Evolutionary conservation across 2,797 vertebrate genomes (phyloP).

Genomic region (Coendou prehensilis): DNA sequence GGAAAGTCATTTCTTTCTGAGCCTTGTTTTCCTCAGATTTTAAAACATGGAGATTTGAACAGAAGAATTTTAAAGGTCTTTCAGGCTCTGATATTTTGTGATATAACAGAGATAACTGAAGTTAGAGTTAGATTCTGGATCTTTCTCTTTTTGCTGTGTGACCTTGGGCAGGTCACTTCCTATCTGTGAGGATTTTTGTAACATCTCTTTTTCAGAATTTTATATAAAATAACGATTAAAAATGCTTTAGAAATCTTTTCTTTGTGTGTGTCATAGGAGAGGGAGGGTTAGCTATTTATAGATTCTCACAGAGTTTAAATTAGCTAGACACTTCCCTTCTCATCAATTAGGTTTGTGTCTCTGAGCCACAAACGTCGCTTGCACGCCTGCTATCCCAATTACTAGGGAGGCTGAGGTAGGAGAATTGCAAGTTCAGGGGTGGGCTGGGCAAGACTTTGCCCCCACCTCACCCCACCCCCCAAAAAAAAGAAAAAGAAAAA

Average conservation of each 20-base stretch:
- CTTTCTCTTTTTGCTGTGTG: conserved; percentile 27
- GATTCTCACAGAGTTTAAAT: conserved; percentile 13
- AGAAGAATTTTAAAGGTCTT: not conserved
- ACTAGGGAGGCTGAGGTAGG: not conserved
- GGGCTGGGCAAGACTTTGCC: not conserved
- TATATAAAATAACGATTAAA: not conserved
- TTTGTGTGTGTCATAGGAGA: not conserved
- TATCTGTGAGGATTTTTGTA: not conserved
- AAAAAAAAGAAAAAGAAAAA: not conserved
- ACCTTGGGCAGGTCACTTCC: conserved; percentile 57
- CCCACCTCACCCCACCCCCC: not conserved
- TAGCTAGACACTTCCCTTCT: not conserved
- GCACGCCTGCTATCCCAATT: not conserved
- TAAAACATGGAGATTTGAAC: conserved; percentile 3
- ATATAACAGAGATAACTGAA: not conserved
- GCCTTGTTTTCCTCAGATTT: conserved; percentile 2
- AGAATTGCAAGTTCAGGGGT: not conserved
- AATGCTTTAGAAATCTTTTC: conserved; percentile 28
- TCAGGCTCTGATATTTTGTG: not conserved
- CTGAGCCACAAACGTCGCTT: not conserved
- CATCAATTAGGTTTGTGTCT: not conserved
- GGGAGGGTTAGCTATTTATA: not conserved
- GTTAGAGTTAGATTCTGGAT: not conserved
- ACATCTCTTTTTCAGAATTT: conserved; percentile 6
- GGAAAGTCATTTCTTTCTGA: conserved; percentile 68